These are phyloP conservation scores for Merodon equestris DNA, from an alignment of 2,888 invertebrate species.

Conservation along the genomic window DNA sequence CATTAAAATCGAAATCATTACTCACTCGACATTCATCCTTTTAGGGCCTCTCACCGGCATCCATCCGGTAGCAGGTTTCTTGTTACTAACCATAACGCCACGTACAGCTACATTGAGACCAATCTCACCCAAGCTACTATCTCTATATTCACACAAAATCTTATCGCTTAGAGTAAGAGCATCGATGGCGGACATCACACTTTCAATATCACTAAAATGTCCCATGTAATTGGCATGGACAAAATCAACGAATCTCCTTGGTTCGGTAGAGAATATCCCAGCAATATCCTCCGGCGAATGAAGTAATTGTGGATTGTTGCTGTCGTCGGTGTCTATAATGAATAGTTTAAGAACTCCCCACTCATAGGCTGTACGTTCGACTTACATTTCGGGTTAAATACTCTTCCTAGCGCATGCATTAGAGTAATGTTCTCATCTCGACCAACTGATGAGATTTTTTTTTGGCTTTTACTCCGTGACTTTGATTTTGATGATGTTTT, in stretches of 20 bases:
- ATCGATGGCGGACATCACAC: conserved; percentile 82
- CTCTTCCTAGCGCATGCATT: conserved; percentile 87
- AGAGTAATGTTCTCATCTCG: conserved; percentile 86
- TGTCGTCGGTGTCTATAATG: conserved; percentile 75
- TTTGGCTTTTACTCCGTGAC: conserved; percentile 70
- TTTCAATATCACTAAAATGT: conserved; percentile 85
- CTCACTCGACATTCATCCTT: conserved; percentile 66
- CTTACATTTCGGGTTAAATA: conserved; percentile 87
- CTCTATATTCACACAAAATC: conserved; percentile 84
- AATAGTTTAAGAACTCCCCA: background rate
- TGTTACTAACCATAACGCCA: conserved; percentile 86
- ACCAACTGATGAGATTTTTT: conserved; percentile 79
- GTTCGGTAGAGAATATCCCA: conserved; percentile 84
- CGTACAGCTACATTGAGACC: conserved; percentile 84
- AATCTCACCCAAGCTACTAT: conserved; percentile 75
- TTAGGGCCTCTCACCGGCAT: conserved; percentile 83
- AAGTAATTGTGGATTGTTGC: conserved; percentile 76
- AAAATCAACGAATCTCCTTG: conserved; percentile 84
- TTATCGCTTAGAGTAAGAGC: conserved; percentile 86
- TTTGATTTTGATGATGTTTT: conserved; percentile 57
- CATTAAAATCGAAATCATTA: background rate
- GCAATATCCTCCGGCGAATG: conserved; percentile 84
- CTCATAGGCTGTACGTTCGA: background rate
- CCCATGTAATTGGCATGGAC: conserved; percentile 87
- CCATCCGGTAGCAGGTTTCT: conserved; percentile 85